Conservation (phyloP, 2,888 invertebrate genomes). For the Chloroclystis v-ata region DNA sequence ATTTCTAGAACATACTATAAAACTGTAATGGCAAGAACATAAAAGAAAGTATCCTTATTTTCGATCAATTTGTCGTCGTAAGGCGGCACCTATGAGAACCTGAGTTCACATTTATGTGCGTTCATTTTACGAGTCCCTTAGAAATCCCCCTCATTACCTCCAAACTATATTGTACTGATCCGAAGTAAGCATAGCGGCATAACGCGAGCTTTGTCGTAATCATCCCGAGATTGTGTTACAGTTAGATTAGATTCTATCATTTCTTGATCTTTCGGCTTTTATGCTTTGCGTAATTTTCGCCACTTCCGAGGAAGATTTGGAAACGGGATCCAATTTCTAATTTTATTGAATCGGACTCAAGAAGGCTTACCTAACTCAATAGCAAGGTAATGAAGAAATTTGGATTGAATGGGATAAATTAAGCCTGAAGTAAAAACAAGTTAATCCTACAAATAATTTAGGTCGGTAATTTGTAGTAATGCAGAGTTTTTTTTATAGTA, state of each 20-base stretch:
- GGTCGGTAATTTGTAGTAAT: neutral
- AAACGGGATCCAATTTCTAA: slow-evolving; percentile 1
- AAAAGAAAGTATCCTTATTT: slow-evolving; percentile 20
- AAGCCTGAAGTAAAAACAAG: neutral
- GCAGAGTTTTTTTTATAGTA: too few species aligned
- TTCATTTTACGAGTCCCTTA: slow-evolving; percentile 34
- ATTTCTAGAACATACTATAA: slow-evolving; percentile 6
- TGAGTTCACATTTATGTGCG: slow-evolving; percentile 26
- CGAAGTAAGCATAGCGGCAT: slow-evolving; percentile 32
- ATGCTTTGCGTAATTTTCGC: neutral
- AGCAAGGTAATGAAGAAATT: slow-evolving; percentile 2
- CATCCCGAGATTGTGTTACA: slow-evolving; percentile 29
- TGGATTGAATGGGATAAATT: neutral
- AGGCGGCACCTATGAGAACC: slow-evolving; percentile 27
- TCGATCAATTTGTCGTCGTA: slow-evolving; percentile 26
- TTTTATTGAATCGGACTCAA: slow-evolving; percentile 4
- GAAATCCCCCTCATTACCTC: slow-evolving; percentile 37
- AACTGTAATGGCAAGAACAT: slow-evolving; percentile 16
- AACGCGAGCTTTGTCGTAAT: slow-evolving; percentile 43
- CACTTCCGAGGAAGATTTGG: neutral
- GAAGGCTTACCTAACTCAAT: slow-evolving; percentile 3
- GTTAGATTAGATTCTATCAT: neutral
- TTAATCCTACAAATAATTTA: neutral
- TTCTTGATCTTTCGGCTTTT: neutral
- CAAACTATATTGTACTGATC: slow-evolving; percentile 43